Conservation (phyloP, 1,140 invertebrate genomes). For the Aleiodes sp. region DNA sequence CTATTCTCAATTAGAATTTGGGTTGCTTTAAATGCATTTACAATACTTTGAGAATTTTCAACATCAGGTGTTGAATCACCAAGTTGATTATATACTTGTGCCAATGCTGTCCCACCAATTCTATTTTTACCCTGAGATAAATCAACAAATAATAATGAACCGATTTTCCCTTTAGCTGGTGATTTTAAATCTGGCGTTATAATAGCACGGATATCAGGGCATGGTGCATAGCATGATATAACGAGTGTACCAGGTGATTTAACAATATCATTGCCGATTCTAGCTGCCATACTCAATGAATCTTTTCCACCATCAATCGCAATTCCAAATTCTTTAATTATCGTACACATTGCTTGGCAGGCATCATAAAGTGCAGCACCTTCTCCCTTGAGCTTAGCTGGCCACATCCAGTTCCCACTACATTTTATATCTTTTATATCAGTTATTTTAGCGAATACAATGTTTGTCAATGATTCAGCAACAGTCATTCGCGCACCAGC, state of each 20-base stretch:
- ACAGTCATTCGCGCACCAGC: conserved; percentile 93
- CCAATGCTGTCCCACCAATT: conserved; percentile 90
- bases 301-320: conserved; percentile 98
- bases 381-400: conserved; percentile 92
- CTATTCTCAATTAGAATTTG: conserved; percentile 83
- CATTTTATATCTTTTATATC: conserved; percentile 92
- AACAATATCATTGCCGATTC: conserved; percentile 77
- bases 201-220: conserved; percentile 83
- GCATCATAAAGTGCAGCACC: conserved; percentile 88
- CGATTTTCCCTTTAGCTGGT: conserved; percentile 66
- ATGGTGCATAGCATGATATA: conserved; percentile 93
- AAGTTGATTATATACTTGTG: conserved; percentile 89
- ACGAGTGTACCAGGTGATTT: conserved; percentile 95
- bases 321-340: conserved; percentile 88
- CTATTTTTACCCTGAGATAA: conserved; percentile 73
- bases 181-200: conserved; percentile 91
- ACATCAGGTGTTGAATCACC: conserved; percentile 86
- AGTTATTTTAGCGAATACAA: conserved; percentile 92
- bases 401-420: conserved; percentile 99
- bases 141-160: conserved; percentile 76
- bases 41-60: conserved; percentile 73
- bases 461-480: conserved; percentile 92
- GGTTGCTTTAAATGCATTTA: conserved; percentile 81
- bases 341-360: conserved; percentile 85
- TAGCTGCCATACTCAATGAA: conserved; percentile 96